phyloP scores from a whole-genome alignment of 2,888 invertebrate species.

The Leptopilina drosophilae region DNA sequence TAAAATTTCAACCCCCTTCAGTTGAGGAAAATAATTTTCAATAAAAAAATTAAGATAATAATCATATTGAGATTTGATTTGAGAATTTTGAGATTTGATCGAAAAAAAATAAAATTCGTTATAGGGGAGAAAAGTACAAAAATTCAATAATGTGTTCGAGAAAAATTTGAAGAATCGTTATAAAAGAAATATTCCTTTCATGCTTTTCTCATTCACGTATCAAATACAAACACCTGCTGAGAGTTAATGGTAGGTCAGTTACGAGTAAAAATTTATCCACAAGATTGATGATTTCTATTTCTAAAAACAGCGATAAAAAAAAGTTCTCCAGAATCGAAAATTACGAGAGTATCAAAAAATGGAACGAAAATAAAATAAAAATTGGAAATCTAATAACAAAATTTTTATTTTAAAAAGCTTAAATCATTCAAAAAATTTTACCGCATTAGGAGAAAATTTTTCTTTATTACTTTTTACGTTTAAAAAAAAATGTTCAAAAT shows the following conservation, averaged over 20 bases:
- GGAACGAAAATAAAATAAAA: not conserved
- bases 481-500: too few relatives aligned
- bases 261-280: not conserved
- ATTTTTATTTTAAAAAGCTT: too few relatives aligned
- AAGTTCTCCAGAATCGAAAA: not conserved
- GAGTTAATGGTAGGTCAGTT: constrained; percentile 17
- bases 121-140: not conserved
- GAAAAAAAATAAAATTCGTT: not conserved
- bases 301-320: constrained; percentile 1
- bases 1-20: too few relatives aligned
- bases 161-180: not conserved
- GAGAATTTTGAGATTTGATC: not conserved
- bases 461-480: too few relatives aligned
- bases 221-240: not conserved
- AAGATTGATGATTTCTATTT: constrained; percentile 29
- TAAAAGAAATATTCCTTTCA: constrained; percentile 22
- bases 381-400: too few relatives aligned
- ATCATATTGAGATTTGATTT: too few relatives aligned
- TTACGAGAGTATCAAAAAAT: not conserved
- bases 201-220: not conserved
- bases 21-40: too few relatives aligned
- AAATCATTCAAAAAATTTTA: too few relatives aligned
- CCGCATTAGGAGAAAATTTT: too few relatives aligned
- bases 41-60: too few relatives aligned
- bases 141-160: not conserved